Base-by-base conservation (phyloP, 2,888 invertebrate genomes). In the Maniola hyperantus region DNA sequence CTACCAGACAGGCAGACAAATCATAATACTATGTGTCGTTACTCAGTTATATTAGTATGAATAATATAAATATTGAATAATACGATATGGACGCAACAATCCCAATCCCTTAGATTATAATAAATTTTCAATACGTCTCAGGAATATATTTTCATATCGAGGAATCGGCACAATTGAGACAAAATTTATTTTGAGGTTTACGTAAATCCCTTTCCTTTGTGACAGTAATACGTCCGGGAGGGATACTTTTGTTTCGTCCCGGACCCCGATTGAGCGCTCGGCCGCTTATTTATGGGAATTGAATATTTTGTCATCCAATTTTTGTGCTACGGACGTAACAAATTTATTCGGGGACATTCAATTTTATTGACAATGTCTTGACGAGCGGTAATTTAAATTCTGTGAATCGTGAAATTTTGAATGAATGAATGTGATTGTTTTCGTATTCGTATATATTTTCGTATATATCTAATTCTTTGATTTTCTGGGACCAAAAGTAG, bases 101-200 rank as follows among this genome's bases (percentile, higher is more conserved):
- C 26, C 26, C 26, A 26, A 26, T 26, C 26, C 26, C 26, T 26
- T 26, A 26, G 26, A 34, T 20, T 42, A 58, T 33, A 34, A 13
- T 33, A 46, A 59, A 46, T 59, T 59, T 26, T 13, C 60, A 48
- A 61, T 61, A 74, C 73, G 70, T 71, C 69, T 73, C 74, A 72
- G 39, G 20, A 55, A 55, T 72, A 78, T 75, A 77, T 78, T 79
- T 75, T 72, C 76, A 75, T 76, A 75, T 69, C 69, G 73, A 62
- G 67, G 71, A 68, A 67, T 70, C 53, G 67, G 60, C 65, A 61
- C 66, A 73, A 73, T 72, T 71, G 70, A 63, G 69, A 67, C 64
- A 71, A 76, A 77, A 79, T 79, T 75, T 76, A 78, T 80, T 75
- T 72, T 74, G 75, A 73, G 78, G 76, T 75, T 76, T 72, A 76